phyloP scores from a whole-genome alignment of 2,113 vertebrate species.

The Oostethus manadensis region DNA sequence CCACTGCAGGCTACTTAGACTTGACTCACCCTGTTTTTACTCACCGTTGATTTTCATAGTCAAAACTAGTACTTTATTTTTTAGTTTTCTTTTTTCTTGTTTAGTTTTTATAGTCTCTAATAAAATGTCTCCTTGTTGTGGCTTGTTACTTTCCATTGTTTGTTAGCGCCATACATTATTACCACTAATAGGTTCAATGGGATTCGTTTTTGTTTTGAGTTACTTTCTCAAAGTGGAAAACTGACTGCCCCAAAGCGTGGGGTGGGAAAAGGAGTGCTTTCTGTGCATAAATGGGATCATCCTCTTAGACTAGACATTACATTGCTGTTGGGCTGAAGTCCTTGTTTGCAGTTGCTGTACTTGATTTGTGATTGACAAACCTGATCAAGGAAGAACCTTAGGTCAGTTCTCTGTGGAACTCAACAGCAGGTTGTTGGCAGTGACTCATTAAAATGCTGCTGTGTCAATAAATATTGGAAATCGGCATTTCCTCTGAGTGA shows the following conservation, averaged over 20 bases:
- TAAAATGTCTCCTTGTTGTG: not conserved
- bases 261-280: too few species aligned
- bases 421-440: constrained; percentile 34
- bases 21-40: too few species aligned
- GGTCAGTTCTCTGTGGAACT: constrained; percentile 1
- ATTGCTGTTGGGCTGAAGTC: not conserved
- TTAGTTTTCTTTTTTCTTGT: too few species aligned
- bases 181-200: not conserved
- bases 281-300: not conserved
- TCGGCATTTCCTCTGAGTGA: constrained; percentile 68
- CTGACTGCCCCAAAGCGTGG: too few species aligned
- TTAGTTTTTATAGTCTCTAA: too few species aligned
- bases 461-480: constrained; percentile 63
- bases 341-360: not conserved
- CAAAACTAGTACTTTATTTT: too few species aligned
- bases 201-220: not conserved
- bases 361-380: constrained; percentile 13
- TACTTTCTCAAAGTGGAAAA: too few species aligned
- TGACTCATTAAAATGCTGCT: constrained; percentile 51
- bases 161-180: not conserved
- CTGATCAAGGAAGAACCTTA: constrained; percentile 4
- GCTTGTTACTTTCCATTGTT: not conserved
- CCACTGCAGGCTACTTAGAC: too few species aligned
- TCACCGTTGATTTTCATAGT: too few species aligned
- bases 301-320: not conserved